These are phyloP conservation scores for Petrocephalus microphthalmus DNA, from an alignment of 2,113 vertebrate species.

Conservation along the genomic window DNA sequence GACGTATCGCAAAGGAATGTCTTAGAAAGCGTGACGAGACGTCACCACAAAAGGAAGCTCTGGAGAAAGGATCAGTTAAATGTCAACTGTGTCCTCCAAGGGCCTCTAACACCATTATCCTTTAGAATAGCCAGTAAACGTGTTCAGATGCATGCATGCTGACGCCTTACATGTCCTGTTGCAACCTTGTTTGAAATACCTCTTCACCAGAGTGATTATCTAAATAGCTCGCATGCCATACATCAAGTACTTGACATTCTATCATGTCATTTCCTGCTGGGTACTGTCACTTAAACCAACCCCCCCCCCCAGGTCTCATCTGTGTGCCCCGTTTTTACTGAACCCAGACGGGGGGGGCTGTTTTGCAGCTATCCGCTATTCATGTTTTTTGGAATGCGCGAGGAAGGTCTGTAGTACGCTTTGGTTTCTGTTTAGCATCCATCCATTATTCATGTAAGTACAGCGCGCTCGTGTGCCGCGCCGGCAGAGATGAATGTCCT, in stretches of 20 bases:
- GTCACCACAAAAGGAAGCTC: background rate
- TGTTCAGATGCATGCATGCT: background rate
- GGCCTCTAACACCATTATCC: background rate
- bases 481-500: background rate
- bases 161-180: background rate
- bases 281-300: background rate
- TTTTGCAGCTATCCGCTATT: background rate
- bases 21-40: background rate
- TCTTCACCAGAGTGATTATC: background rate
- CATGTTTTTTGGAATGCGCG: background rate
- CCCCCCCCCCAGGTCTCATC: background rate
- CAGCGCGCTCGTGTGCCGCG: background rate
- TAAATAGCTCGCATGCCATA: background rate
- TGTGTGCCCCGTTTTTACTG: background rate
- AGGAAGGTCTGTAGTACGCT: background rate
- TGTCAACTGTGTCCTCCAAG: background rate
- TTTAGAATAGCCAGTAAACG: background rate
- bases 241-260: background rate
- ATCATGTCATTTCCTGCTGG: background rate
- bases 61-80: background rate
- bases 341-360: background rate
- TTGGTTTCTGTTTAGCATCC: background rate
- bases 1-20: background rate
- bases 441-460: background rate
- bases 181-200: background rate